phyloP scores from a whole-genome alignment of 2,888 invertebrate species.

The Apamea anceps region DNA sequence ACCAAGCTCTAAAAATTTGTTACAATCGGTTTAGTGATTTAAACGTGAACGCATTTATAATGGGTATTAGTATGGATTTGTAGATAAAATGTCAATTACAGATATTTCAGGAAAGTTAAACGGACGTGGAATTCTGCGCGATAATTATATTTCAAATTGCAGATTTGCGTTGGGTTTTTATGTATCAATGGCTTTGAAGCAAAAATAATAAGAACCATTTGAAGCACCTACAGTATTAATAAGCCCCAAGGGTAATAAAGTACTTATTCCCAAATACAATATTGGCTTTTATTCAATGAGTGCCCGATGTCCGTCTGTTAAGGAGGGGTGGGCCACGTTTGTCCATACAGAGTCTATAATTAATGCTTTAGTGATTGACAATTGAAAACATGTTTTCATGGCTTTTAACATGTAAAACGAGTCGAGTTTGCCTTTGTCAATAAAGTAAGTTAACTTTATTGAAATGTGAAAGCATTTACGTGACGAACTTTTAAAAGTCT shows the following conservation, averaged over 20 bases:
- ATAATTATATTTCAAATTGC: background rate
- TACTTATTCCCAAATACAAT: background rate
- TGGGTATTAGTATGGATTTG: background rate
- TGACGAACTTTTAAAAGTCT: background rate
- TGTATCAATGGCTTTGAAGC: too few relatives aligned
- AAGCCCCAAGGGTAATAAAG: background rate
- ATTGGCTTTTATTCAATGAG: background rate
- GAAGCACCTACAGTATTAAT: background rate
- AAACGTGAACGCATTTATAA: background rate
- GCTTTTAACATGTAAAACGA: background rate
- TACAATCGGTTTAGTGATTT: background rate
- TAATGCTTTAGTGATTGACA: background rate
- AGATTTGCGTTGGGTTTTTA: too few relatives aligned
- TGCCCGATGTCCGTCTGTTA: background rate
- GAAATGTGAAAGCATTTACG: background rate
- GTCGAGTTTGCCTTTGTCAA: too few relatives aligned
- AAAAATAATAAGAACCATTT: background rate
- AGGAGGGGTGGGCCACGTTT: background rate
- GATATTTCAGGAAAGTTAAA: background rate
- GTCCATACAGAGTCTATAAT: background rate
- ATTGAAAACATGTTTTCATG: background rate
- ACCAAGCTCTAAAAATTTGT: background rate
- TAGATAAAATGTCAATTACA: background rate
- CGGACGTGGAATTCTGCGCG: background rate
- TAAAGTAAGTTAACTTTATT: background rate